phyloP scores from a whole-genome alignment of 1,140 invertebrate genomes.

The Odontomachus brunneus region DNA sequence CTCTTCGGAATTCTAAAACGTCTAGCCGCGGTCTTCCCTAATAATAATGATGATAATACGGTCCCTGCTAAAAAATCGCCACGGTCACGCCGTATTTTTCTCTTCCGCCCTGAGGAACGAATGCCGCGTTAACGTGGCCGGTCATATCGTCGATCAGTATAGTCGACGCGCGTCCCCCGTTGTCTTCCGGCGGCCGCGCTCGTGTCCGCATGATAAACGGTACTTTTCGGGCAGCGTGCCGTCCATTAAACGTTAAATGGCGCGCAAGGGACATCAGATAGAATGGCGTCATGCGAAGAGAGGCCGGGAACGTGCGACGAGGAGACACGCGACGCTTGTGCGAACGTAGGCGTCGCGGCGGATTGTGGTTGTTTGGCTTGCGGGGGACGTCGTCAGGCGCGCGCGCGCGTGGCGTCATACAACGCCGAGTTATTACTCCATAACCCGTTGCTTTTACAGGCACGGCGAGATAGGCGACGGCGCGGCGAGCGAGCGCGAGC shows the following conservation, averaged over 20 bases:
- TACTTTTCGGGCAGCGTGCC: conserved; percentile 48
- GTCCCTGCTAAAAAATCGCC: no score
- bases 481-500: conserved; percentile 44
- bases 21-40: no score
- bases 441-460: conserved; percentile 70
- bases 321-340: conserved; percentile 30
- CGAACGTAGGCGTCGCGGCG: conserved; percentile 48
- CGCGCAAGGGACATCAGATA: conserved; percentile 66
- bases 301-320: conserved; percentile 6
- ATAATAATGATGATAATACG: no score
- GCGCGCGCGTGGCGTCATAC: conserved; percentile 1
- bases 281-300: conserved; percentile 24
- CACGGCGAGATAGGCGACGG: conserved; percentile 60
- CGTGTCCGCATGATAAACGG: conserved; percentile 46
- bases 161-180: conserved; percentile 4
- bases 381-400: not conserved
- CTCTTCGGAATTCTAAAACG: no score
- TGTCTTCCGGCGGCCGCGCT: conserved; percentile 15
- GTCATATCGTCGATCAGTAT: conserved; percentile 32
- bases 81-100: no score
- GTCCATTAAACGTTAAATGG: conserved; percentile 66
- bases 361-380: conserved; percentile 47
- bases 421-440: conserved; percentile 69
- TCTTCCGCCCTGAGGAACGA: no score
- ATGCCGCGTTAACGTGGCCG: no score